Percentiles rank a stretch among this genome's conserved stretches.
Evolutionary conservation across 30 jellyfish, hydroid and myxozoan genomes (phyloP).

Genomic region (Pseudorhiza aurosa): DNA sequence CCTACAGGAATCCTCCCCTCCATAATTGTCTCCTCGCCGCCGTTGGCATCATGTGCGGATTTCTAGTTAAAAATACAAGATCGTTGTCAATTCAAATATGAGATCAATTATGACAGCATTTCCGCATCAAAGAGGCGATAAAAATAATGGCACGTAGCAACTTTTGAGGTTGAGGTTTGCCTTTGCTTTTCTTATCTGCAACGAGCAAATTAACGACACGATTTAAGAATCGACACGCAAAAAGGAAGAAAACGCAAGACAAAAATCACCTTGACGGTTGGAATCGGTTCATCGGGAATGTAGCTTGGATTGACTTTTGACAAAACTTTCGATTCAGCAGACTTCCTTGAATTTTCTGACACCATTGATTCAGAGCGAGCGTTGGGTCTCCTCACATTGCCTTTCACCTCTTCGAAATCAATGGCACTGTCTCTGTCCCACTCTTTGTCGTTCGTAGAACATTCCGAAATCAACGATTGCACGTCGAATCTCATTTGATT

Average conservation of each 20-base stretch:
- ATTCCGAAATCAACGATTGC: constrained; percentile 42
- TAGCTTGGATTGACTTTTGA: constrained; percentile 21
- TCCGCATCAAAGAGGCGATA: too few relatives aligned
- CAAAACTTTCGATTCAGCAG: constrained; percentile 2
- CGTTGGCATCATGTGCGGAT: neutral
- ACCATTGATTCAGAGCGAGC: constrained; percentile 17
- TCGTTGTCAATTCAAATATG: neutral
- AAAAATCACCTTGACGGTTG: neutral
- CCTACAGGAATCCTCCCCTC: constrained; percentile 36
- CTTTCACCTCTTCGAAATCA: constrained; percentile 44
- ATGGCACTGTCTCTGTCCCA: constrained; percentile 63
- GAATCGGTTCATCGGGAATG: constrained; percentile 1
- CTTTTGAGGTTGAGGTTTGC: too few relatives aligned
- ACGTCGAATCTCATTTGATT: constrained; percentile 57
- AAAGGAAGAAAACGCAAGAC: neutral
- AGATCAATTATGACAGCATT: too few relatives aligned
- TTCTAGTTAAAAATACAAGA: constrained; percentile 8
- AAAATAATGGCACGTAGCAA: too few relatives aligned
- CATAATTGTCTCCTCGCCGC: constrained; percentile 40
- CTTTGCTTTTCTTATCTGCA: too few relatives aligned
- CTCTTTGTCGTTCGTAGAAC: constrained; percentile 39
- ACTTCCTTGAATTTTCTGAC: neutral
- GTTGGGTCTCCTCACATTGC: constrained; percentile 11
- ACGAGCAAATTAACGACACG: neutral
- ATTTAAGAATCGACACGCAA: neutral